These are phyloP conservation scores for Charina bottae DNA, from an alignment of 2,113 vertebrate genomes.

Conservation along the genomic window DNA sequence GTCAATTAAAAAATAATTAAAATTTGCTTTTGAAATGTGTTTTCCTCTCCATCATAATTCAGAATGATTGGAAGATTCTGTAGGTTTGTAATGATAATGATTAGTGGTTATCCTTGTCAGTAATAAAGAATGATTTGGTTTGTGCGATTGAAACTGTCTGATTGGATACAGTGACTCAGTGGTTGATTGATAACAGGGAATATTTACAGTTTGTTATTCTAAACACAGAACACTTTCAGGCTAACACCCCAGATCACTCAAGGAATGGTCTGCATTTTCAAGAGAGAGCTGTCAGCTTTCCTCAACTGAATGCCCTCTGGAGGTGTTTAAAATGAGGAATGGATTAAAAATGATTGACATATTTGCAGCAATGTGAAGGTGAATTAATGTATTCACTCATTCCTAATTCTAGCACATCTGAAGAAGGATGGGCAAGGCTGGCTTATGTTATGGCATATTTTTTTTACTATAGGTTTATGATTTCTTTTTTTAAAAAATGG, in stretches of 20 bases:
- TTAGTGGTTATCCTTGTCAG: not conserved
- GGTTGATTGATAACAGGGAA: not conserved
- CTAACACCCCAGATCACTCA: not conserved
- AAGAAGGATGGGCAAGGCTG: no score
- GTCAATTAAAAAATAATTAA: not conserved
- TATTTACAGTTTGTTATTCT: not conserved
- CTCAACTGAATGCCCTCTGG: no score
- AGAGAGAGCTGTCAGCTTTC: no score
- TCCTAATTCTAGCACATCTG: no score
- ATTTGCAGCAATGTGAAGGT: no score
- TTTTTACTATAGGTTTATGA: not conserved
- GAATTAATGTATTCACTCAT: no score
- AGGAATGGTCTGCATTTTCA: no score
- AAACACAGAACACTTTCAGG: not conserved
- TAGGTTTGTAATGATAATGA: not conserved
- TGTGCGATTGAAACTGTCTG: fast-evolving
- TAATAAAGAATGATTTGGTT: not conserved
- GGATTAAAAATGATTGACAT: no score
- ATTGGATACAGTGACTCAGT: not conserved
- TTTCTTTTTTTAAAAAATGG: not conserved
- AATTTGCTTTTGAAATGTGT: conserved; percentile 1
- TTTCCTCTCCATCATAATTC: conserved; percentile 1
- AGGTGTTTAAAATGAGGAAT: no score
- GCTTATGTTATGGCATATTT: no score
- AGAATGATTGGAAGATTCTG: not conserved